Conservation (phyloP, 2,113 vertebrate genomes). For the Pipra filicauda region DNA sequence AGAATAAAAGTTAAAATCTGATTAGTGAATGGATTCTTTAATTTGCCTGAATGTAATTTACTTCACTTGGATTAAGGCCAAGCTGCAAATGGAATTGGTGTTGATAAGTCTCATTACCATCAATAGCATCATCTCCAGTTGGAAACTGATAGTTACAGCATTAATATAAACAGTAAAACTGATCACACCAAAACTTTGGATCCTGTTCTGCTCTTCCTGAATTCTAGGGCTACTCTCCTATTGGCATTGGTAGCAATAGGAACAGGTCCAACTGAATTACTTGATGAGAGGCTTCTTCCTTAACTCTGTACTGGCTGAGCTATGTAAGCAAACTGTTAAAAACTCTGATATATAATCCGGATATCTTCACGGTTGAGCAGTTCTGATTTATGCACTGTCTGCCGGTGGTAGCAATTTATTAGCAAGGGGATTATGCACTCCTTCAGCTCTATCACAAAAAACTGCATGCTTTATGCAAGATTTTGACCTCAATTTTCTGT, state of each 20-base stretch:
- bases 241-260: slow-evolving; percentile 7
- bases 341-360: slow-evolving; percentile 2
- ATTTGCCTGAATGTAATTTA: slow-evolving; percentile 20
- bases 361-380: slow-evolving; percentile 42
- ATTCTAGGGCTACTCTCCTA: neutral
- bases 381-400: neutral
- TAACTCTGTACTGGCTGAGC: slow-evolving; percentile 1
- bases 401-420: neutral
- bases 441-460: neutral
- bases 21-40: neutral
- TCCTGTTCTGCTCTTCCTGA: neutral
- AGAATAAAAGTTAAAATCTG: neutral
- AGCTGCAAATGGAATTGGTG: slow-evolving; percentile 31
- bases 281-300: slow-evolving; percentile 19
- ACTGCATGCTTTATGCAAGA: neutral
- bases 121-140: neutral
- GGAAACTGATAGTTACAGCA: neutral
- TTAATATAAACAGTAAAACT: neutral
- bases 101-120: slow-evolving; percentile 23
- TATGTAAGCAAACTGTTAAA: slow-evolving; percentile 7
- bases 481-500: neutral
- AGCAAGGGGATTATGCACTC: neutral
- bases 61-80: slow-evolving; percentile 11
- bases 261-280: slow-evolving; percentile 28
- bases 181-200: neutral